Percentiles rank a stretch among this genome's conserved stretches.
These are phyloP conservation scores for Latrodectus geometricus DNA, from an alignment of 1,140 invertebrate genomes.

Conservation along the genomic window DNA sequence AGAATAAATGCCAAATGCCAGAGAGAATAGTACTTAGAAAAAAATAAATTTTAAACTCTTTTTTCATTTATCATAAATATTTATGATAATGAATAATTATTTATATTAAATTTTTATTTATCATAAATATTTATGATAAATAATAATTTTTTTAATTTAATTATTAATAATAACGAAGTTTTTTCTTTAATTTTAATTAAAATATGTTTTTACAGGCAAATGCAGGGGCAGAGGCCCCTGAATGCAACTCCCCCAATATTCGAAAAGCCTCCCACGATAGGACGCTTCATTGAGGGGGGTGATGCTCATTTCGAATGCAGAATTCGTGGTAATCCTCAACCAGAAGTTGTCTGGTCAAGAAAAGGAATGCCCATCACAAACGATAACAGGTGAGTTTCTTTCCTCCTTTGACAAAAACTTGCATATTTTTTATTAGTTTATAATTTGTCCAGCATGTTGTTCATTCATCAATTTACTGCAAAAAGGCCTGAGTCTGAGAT, in stretches of 20 bases:
- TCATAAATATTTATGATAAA: too few relatives aligned
- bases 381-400: constrained; percentile 69
- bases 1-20: too few relatives aligned
- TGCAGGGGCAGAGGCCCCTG: constrained; percentile 47
- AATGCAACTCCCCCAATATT: constrained; percentile 81
- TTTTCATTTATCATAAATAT: too few relatives aligned
- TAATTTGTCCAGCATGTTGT: too few relatives aligned
- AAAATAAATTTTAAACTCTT: too few relatives aligned
- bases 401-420: too few relatives aligned
- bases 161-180: neutral
- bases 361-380: constrained; percentile 80
- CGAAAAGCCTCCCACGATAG: constrained; percentile 92
- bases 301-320: constrained; percentile 93
- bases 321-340: constrained; percentile 90
- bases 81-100: too few relatives aligned
- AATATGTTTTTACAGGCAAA: constrained; percentile 12
- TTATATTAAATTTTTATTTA: too few relatives aligned
- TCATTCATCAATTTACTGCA: too few relatives aligned
- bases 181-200: neutral
- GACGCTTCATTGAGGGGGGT: constrained; percentile 91
- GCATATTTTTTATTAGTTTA: too few relatives aligned
- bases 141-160: neutral
- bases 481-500: too few relatives aligned
- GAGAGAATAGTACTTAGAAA: too few relatives aligned
- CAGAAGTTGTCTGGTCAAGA: constrained; percentile 93